Evolutionary conservation across 2,113 vertebrate species (phyloP).

Genomic region (Barnardius zonarius): DNA sequence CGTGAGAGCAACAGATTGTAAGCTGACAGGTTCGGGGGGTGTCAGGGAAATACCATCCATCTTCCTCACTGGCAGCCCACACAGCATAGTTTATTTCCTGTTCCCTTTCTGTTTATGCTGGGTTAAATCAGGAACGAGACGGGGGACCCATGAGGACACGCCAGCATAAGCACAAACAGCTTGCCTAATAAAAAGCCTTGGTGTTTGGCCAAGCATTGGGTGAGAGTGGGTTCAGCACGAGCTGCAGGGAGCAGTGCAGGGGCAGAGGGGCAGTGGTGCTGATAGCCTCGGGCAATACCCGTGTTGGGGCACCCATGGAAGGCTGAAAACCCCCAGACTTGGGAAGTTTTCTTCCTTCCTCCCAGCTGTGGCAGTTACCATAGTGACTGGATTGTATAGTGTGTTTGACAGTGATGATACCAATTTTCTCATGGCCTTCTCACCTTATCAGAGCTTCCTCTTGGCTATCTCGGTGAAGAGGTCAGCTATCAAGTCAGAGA

Average conservation of each 20-base stretch:
- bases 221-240: rapidly evolving
- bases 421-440: not conserved
- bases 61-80: not conserved
- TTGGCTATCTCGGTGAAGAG: not conserved
- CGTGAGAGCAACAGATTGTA: not conserved
- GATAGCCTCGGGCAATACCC: rapidly evolving
- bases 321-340: not conserved
- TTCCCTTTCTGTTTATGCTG: not conserved
- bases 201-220: not conserved
- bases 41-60: not conserved
- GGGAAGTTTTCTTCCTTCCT: not conserved
- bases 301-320: not conserved
- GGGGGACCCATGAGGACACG: rapidly evolving
- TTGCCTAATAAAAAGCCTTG: not conserved
- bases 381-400: not conserved
- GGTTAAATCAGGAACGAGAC: not conserved
- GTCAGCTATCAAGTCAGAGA: not conserved
- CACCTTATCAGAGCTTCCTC: not conserved
- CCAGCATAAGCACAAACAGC: not conserved
- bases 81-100: not conserved
- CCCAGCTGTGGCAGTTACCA: slow-evolving; percentile 34
- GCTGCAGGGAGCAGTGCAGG: not conserved
- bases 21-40: rapidly evolving
- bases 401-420: not conserved
- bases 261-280: not conserved